phyloP scores from a whole-genome alignment of 2,113 vertebrate genomes.

The Prunella himalayana region DNA sequence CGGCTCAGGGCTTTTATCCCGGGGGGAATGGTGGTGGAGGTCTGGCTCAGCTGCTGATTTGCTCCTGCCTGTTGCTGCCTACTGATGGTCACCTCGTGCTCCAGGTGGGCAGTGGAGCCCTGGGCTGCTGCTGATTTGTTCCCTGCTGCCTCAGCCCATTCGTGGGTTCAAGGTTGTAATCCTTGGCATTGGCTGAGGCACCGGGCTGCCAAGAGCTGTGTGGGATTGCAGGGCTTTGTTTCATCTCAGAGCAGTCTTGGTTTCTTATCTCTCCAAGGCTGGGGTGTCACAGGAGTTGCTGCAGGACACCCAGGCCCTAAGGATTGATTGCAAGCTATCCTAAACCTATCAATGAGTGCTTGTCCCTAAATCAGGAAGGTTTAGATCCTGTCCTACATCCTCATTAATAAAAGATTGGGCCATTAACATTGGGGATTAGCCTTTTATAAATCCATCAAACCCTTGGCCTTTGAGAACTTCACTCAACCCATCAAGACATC shows the following conservation, averaged over 20 bases:
- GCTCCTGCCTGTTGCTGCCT: conserved; percentile 38
- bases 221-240: background rate
- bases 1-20: background rate
- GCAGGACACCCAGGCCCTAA: background rate
- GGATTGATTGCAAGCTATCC: background rate
- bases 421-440: background rate
- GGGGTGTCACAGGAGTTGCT: background rate
- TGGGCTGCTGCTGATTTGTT: conserved; percentile 45
- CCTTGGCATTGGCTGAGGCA: background rate
- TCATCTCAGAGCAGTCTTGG: background rate
- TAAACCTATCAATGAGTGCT: background rate
- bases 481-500: background rate
- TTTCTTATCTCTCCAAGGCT: background rate
- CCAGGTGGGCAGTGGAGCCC: conserved; percentile 38
- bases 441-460: background rate
- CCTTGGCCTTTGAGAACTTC: background rate
- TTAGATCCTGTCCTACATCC: background rate
- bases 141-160: background rate
- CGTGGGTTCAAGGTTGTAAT: conserved; percentile 17
- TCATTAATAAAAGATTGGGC: background rate
- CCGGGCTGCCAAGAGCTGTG: background rate
- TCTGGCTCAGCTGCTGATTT: conserved; percentile 35
- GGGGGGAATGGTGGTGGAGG: background rate
- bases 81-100: background rate
- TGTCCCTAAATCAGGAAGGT: background rate